A percentile compares a stretch with the other conserved stretches of the same genome.
Evolutionary conservation across 1,140 invertebrate genomes (phyloP).

Genomic region (Panulirus ornatus): DNA sequence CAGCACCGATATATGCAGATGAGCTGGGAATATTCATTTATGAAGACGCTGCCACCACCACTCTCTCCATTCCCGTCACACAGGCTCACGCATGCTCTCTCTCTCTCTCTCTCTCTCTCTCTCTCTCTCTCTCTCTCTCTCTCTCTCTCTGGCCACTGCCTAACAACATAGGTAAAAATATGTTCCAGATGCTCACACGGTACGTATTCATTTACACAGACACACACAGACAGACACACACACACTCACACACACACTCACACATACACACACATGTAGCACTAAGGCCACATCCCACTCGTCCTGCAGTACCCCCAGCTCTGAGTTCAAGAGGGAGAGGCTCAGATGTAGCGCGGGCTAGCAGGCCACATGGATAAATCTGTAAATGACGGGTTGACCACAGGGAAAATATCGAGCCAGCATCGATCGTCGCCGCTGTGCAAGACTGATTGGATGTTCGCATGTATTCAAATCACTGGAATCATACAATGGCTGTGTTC

Average conservation of each 20-base stretch:
- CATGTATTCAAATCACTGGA: conserved; percentile 54
- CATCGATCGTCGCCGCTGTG: conserved; percentile 32
- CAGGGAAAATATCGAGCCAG: conserved; percentile 9
- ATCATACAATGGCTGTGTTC: conserved; percentile 46
- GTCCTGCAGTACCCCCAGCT: too few relatives aligned
- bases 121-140: conserved; percentile 5
- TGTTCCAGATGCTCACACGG: too few relatives aligned
- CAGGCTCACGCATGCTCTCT: neutral
- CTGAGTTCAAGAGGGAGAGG: too few relatives aligned
- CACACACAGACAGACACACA: conserved; percentile 32
- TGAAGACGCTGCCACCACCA: neutral
- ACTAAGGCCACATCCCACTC: too few relatives aligned
- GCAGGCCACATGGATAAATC: too few relatives aligned
- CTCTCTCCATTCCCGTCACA: neutral
- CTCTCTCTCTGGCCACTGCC: conserved; percentile 25
- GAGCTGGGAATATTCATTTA: conserved; percentile 27
- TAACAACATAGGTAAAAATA: too few relatives aligned
- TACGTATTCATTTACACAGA: neutral
- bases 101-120: conserved; percentile 1
- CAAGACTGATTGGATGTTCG: conserved; percentile 20
- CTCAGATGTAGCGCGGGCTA: too few relatives aligned
- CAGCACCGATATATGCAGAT: conserved; percentile 36
- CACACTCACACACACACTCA: neutral
- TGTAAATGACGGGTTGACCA: conserved; percentile 26
- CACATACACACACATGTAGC: neutral